Conservation (phyloP, 2,888 invertebrate genomes). For the Hydrotaea diabolus region DNA sequence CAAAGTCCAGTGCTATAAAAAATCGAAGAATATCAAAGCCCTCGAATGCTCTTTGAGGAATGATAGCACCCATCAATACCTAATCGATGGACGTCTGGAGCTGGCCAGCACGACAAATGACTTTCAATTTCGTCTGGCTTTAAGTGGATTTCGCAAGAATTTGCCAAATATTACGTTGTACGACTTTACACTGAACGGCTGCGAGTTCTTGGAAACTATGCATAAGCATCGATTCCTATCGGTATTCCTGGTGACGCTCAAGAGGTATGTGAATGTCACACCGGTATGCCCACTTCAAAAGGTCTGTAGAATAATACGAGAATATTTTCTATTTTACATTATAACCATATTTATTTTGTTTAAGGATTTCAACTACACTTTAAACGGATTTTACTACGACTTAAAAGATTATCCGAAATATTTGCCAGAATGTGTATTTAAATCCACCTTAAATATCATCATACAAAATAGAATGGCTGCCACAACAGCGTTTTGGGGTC, state of each 20-base stretch:
- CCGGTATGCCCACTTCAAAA: background rate
- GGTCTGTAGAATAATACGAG: no score
- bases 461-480: background rate
- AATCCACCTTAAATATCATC: background rate
- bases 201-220: background rate
- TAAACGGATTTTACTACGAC: background rate
- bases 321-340: no score
- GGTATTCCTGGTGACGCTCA: background rate
- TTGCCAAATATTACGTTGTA: background rate
- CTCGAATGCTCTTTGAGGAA: no score
- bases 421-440: background rate
- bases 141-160: background rate
- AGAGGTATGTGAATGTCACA: background rate
- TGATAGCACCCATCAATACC: no score
- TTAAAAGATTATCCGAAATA: background rate
- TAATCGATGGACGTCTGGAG: background rate
- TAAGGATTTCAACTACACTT: conserved; percentile 1
- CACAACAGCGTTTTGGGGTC: background rate
- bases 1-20: no score
- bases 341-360: background rate
- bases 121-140: background rate
- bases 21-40: no score
- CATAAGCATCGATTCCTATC: background rate
- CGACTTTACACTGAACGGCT: background rate
- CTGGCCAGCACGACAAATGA: background rate